phyloP scores from a whole-genome alignment of 2,888 invertebrate genomes.

The Drosophila hamatofila region DNA sequence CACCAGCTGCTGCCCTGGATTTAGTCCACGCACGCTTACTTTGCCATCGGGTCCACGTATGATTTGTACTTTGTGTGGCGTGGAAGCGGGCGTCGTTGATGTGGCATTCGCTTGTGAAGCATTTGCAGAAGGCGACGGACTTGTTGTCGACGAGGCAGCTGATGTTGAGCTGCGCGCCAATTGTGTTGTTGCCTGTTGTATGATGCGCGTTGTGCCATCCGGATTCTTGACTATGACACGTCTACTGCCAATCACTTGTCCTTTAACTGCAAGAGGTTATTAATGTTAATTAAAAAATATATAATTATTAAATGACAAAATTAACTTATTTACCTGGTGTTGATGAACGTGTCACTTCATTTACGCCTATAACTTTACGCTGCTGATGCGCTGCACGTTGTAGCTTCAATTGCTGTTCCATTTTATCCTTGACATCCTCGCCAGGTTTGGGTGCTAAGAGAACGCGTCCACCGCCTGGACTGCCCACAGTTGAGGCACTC shows the following conservation, averaged over 20 bases:
- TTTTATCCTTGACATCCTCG: slow-evolving; percentile 93
- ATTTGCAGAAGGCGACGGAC: slow-evolving; percentile 82
- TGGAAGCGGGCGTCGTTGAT: slow-evolving; percentile 87
- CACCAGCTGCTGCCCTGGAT: slow-evolving; percentile 96
- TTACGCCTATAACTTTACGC: slow-evolving; percentile 87
- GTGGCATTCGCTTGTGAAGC: slow-evolving; percentile 31
- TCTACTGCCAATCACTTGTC: slow-evolving; percentile 82
- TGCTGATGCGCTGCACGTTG: slow-evolving; percentile 96
- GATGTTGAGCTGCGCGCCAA: slow-evolving; percentile 85
- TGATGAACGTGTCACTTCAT: slow-evolving; percentile 58
- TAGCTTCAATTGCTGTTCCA: slow-evolving; percentile 95
- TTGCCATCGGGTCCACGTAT: slow-evolving; percentile 96
- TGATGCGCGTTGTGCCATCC: slow-evolving; percentile 89
- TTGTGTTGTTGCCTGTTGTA: slow-evolving; percentile 88
- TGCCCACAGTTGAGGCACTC: slow-evolving; percentile 72
- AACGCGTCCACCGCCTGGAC: slow-evolving; percentile 57
- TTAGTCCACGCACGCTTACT: slow-evolving; percentile 94
- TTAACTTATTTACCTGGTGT: slow-evolving; percentile 61
- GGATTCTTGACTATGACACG: slow-evolving; percentile 86
- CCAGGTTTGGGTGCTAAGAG: slow-evolving; percentile 86
- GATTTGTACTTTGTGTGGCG: slow-evolving; percentile 93
- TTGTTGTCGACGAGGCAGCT: slow-evolving; percentile 87
- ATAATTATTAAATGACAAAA: neutral
- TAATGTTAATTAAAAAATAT: neutral
- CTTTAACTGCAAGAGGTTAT: slow-evolving; percentile 60